Percentiles rank a stretch among this genome's conserved stretches.
Conservation (phyloP, 2,113 vertebrate species). For the Sphyrna mokarran region DNA sequence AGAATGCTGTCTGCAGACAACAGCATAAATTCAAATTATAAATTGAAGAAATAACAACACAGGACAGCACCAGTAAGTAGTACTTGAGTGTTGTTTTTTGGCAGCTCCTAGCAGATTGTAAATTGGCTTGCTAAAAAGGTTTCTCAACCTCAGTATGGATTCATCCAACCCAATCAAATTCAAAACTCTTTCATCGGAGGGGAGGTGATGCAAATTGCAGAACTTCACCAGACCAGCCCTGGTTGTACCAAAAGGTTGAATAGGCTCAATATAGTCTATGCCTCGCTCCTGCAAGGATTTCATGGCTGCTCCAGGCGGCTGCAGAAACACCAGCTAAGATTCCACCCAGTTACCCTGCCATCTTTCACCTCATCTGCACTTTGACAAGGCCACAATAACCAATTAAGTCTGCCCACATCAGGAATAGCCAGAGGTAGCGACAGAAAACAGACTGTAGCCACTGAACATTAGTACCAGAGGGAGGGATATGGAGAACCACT, state of each 20-base stretch:
- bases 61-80: not conserved
- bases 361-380: too few relatives aligned
- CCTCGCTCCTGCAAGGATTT: not conserved
- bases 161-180: not conserved
- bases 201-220: not conserved
- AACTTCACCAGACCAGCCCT: not conserved
- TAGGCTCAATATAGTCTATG: too few relatives aligned
- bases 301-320: not conserved
- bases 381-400: not conserved
- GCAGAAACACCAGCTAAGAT: not conserved
- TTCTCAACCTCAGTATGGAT: not conserved
- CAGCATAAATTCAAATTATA: not conserved
- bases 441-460: not conserved
- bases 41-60: not conserved
- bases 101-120: not conserved
- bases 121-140: not conserved
- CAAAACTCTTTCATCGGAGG: not conserved
- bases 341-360: not conserved
- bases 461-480: not conserved
- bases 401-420: not conserved
- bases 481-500: not conserved
- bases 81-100: not conserved
- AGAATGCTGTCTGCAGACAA: not conserved
- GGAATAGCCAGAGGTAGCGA: not conserved
- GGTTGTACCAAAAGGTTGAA: too few relatives aligned